Evolutionary conservation across 35 echinoderm and acorn worm genomes (phyloP).

Genomic region (Apostichopus parvimensis): DNA sequence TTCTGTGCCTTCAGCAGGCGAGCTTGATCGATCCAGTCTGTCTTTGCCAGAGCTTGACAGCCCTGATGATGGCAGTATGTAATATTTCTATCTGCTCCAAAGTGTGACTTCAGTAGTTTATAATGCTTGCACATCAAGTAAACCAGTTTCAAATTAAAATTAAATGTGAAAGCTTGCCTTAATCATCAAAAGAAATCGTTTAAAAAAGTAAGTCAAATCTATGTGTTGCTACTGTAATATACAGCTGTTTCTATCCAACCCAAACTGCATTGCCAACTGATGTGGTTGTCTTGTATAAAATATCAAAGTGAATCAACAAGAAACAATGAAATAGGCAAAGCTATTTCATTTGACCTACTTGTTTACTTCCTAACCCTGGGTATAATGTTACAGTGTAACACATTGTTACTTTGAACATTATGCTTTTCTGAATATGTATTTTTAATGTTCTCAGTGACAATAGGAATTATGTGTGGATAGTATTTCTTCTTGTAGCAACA

Average conservation of each 20-base stretch:
- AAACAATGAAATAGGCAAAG: neutral
- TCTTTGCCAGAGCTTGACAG: slow-evolving; percentile 62
- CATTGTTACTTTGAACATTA: too few relatives aligned
- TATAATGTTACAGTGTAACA: too few relatives aligned
- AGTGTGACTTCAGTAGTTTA: neutral
- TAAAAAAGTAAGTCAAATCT: neutral
- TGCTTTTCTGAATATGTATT: too few relatives aligned
- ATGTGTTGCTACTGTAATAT: neutral
- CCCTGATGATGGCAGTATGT: slow-evolving; percentile 81
- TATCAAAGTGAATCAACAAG: neutral
- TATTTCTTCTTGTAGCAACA: too few relatives aligned
- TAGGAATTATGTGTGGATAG: too few relatives aligned
- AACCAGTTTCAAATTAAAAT: too few relatives aligned
- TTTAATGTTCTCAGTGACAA: too few relatives aligned
- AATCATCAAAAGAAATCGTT: too few relatives aligned
- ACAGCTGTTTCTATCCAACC: neutral
- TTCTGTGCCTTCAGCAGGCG: slow-evolving; percentile 18
- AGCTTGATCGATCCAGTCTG: slow-evolving; percentile 18
- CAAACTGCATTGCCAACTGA: neutral
- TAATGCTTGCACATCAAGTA: too few relatives aligned
- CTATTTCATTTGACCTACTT: too few relatives aligned
- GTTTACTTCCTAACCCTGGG: too few relatives aligned
- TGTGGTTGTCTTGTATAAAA: neutral
- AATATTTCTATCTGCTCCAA: neutral
- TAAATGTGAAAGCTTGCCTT: too few relatives aligned